phyloP scores from a whole-genome alignment of 1,140 invertebrate genomes.

The Monomorium pharaonis region DNA sequence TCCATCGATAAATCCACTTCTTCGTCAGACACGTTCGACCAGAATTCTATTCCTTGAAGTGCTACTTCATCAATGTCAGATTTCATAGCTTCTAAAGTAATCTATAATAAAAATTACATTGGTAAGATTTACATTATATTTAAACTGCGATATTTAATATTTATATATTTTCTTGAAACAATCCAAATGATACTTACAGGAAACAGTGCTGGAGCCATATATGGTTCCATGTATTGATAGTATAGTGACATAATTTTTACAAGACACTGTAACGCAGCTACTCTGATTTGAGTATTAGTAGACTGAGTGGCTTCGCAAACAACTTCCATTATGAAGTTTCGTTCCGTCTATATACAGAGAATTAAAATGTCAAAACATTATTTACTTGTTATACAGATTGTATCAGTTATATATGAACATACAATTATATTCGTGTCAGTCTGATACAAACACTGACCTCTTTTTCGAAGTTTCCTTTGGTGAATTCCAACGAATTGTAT shows the following conservation, averaged over 20 bases:
- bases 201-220: constrained; percentile 99
- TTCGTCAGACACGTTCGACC: constrained; percentile 99
- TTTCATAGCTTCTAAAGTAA: constrained; percentile 99
- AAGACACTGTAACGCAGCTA: constrained; percentile 98
- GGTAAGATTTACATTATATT: neutral
- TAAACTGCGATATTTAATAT: neutral
- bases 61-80: constrained; percentile 97
- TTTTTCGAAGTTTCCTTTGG: constrained; percentile 99
- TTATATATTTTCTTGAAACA: neutral
- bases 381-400: neutral
- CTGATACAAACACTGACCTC: constrained; percentile 89
- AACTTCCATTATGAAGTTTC: constrained; percentile 99
- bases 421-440: neutral
- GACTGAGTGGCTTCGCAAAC: constrained; percentile 97
- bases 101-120: constrained; percentile 85
- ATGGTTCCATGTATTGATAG: constrained; percentile 99
- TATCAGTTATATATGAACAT: neutral
- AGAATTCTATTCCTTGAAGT: constrained; percentile 99
- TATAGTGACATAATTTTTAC: constrained; percentile 99
- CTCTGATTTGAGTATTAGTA: constrained; percentile 94
- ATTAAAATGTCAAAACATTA: neutral
- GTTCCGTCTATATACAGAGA: constrained; percentile 88
- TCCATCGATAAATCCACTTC: constrained; percentile 99
- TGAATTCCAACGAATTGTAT: constrained; percentile 99
- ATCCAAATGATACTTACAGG: constrained; percentile 87